Evolutionary conservation across 2,888 invertebrate species (phyloP), one percentile per base, ranked within the genome.

Genomic region (Teleiodes luculella): DNA sequence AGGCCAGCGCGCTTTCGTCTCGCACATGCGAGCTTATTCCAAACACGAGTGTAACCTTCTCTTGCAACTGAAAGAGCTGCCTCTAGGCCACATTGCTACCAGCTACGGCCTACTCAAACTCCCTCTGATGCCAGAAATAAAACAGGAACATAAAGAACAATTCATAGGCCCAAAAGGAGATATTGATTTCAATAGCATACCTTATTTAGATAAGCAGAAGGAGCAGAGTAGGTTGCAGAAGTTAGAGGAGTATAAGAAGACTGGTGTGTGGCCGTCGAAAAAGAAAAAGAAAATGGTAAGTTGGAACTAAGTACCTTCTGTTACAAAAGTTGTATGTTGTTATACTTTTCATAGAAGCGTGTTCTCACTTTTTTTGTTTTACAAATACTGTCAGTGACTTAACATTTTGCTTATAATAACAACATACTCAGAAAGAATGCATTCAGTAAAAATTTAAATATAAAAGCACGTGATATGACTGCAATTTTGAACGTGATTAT

Each of bases 41-140:
- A 99, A 98, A 79, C 98, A 99, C 81, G 98, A 99, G 76, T 98
- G 98, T 73, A 95, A 93, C 68, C 91, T 98, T 37, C 93, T 99
- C 49, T 91, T 99, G 59, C 91, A 95, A 65, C 83, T 97, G 13
- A 97, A 97, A 83, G 97, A 98, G 75, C 85, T 99, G 18, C 95
- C 98, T 64, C 86, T 98, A 60, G 88, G 89, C 3, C 86, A 86
- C 64, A 84, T 98, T 62, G 99, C 97, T 0, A 94, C 93, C 53
- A 94, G 96, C 49, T 99, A 97, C 80, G 98, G 98, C 0, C 91
- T 99, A 0, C 80, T 99, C 0, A 95, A 95, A 68, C 88, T 99
- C 68, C 99, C 99, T 0, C 93, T 94, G 72, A 99, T 99, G 98
- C 98, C 98, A 0, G 99, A 99, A 84, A 82, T 98, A 2, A 96